Evolutionary conservation across 2,888 invertebrate species (phyloP), one percentile per base, ranked within the genome.

Genomic region (Cryptus viduatorius): DNA sequence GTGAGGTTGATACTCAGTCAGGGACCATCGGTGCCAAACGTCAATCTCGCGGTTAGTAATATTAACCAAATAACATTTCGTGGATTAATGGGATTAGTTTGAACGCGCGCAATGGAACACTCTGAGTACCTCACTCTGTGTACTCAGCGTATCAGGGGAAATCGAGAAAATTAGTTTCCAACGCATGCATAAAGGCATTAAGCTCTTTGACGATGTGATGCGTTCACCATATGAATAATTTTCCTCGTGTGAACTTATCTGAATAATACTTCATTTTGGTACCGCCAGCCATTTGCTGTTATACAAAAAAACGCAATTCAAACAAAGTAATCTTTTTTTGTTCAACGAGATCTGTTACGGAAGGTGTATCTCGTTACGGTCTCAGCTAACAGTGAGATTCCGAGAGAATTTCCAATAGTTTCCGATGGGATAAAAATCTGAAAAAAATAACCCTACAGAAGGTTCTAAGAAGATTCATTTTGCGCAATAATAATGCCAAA

Each of bases 1-100:
- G 98, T 98, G 85, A 95, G 96, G 87, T 95, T 98, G 94, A 95
- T 99, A 86, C 95, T 99, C 79, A 96, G 96, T 61, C 96, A 97
- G 94, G 97, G 97, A 81, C 97, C 97, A 86, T 96, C 97, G 12
- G 96, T 97, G 82, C 97, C 97, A 90, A 97, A 97, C 93, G 97
- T 98, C 90, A 98, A 98, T 94, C 96, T 97, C 93, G 95, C 96
- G 96, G 97, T 98, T 94, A 95, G 96, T 93, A 71, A 82, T 37
- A 37, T 37, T 8, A 37, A 8, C 37, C 5, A 7, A 37, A 37
- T 81, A 16, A 53, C 24, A 48, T 50, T 61, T 61, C 2, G 61
- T 12, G 8, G 42, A 31, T 31, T 31, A n/a, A 59, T 59, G 59
- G 14, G 29, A 61, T 31, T 14, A 5, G 29, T 2, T 61, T 14